phyloP scores from a whole-genome alignment of 2,888 invertebrate genomes.

The Meghimatium bilineatum region DNA sequence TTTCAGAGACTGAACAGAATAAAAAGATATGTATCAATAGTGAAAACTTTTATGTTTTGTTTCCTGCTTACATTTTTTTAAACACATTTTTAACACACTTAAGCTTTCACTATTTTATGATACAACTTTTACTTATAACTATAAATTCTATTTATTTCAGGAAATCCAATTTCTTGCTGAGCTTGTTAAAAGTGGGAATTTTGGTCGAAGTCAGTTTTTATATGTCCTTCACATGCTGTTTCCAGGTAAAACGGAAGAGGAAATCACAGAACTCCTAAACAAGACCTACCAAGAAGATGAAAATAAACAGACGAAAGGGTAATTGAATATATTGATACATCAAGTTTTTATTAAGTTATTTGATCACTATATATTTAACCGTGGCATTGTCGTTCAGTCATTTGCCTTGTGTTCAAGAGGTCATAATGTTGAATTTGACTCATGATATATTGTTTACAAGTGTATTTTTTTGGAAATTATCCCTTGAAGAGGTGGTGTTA shows the following conservation, averaged over 20 bases:
- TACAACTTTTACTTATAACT: neutral
- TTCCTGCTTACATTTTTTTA: no score
- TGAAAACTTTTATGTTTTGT: no score
- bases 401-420: no score
- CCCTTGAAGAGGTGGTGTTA: no score
- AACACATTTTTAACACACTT: no score
- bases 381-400: no score
- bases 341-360: neutral
- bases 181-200: conserved; percentile 69
- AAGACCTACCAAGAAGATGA: conserved; percentile 60
- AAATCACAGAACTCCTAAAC: conserved; percentile 64
- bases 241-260: conserved; percentile 67
- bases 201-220: conserved; percentile 61
- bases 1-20: no score
- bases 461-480: no score
- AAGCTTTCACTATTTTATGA: neutral
- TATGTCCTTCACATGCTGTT: conserved; percentile 71
- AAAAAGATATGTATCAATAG: no score
- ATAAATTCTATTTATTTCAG: conserved; percentile 54
- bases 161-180: conserved; percentile 74
- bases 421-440: no score
- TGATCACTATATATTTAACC: neutral
- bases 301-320: neutral
- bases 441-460: no score
- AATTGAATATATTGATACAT: neutral